Evolutionary conservation across 2,888 invertebrate genomes (phyloP), one percentile per base, ranked within the genome.

Genomic region (Autographa pulchrina): DNA sequence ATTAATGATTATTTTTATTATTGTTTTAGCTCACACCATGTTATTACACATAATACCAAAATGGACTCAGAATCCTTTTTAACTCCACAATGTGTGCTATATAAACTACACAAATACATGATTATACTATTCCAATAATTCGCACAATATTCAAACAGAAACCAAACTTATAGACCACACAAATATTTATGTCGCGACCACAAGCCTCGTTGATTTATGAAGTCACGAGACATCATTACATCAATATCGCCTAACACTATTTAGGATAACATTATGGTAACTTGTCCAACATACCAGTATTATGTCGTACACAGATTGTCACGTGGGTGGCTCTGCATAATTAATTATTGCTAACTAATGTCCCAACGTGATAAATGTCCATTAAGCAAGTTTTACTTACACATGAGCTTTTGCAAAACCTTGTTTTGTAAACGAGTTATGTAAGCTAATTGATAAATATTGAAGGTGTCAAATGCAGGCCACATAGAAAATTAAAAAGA

Each of bases 301-400:
- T 18, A 5, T 32, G 35, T 67, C 43, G 65, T 64, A 61, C 66
- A 58, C 63, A 25, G 71, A 72, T 70, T 71, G 35, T 62, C 60
- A 38, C 25, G 83, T 83, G 60, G 83, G 85, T 31, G 78, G 64
- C 14, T 48, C 52, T 43, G 38, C 66, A 70, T 83, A 78, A 76
- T 81, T 75, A 81, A 74, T 64, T 56, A 82, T 41, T 58, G 25
- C 79, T 32, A 65, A 65, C 43, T 58, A 59, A 65, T 78, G 78
- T 78, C 78, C 66, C 75, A 80, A 81, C 74, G 32, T 84, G 80
- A 82, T 81, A 75, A 80, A 85, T 81, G 67, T 66, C 73, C 73
- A 78, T 86, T 80, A 77, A 59, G 81, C 68, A 82, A 80, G 61
- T 11, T 62, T 73, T 64, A 76, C 74, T 70, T 62, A 58, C 60